A percentile compares a stretch with the other conserved stretches of the same genome.
Evolutionary conservation across 2,888 invertebrate genomes (phyloP).

Genomic region (Pediacus dermestoides): DNA sequence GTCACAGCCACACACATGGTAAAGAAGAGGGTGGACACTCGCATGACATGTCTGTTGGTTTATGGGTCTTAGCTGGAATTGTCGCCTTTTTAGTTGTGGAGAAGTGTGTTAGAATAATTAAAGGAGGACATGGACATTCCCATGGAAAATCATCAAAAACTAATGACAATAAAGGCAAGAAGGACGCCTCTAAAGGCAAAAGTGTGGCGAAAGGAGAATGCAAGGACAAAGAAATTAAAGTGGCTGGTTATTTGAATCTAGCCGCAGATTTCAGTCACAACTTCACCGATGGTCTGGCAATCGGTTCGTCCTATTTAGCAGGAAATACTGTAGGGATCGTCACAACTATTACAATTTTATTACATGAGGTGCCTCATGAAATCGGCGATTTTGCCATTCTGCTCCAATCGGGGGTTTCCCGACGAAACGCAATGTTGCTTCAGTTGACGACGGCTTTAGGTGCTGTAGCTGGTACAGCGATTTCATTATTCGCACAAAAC

Average conservation of each 20-base stretch:
- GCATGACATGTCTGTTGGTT: conserved; percentile 86
- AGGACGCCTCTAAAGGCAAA: conserved; percentile 14
- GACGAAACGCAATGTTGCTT: conserved; percentile 89
- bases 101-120: conserved; percentile 83
- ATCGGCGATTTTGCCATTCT: conserved; percentile 99
- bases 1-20: conserved; percentile 54
- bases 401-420: conserved; percentile 92
- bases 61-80: conserved; percentile 92
- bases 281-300: conserved; percentile 98
- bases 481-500: conserved; percentile 81
- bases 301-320: conserved; percentile 95
- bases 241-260: conserved; percentile 92
- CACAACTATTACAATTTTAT: conserved; percentile 91
- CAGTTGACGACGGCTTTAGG: conserved; percentile 94
- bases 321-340: conserved; percentile 82
- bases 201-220: conserved; percentile 47
- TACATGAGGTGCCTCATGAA: conserved; percentile 99
- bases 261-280: conserved; percentile 99
- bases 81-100: conserved; percentile 90
- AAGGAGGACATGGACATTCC: conserved; percentile 74
- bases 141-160: conserved; percentile 50
- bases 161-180: conserved; percentile 17
- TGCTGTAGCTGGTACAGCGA: conserved; percentile 87
- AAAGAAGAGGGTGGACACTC: conserved; percentile 56
- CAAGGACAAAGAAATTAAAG: conserved; percentile 61